Percentiles rank a stretch among this genome's conserved stretches.
Conservation (phyloP, 1,140 invertebrate genomes). For the Tachypleus tridentatus region DNA sequence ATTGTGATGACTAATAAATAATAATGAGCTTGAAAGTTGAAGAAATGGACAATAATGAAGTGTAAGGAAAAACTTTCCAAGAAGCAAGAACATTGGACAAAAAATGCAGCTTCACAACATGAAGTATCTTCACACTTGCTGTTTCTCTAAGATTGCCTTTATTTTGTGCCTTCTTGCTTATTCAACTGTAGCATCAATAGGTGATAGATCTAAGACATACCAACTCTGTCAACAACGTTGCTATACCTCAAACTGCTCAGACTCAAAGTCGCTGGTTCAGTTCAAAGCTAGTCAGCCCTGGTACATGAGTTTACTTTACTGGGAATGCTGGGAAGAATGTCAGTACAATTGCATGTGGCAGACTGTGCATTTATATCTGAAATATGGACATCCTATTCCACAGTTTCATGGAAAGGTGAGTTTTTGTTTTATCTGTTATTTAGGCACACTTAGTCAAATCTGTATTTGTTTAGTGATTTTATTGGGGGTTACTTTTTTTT, state of each 20-base stretch:
- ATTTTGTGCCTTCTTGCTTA: too few species aligned
- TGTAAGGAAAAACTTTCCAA: too few species aligned
- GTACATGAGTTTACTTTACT: slow-evolving; percentile 45
- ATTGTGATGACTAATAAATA: too few species aligned
- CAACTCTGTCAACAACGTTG: slow-evolving; percentile 22
- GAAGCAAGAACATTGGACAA: too few species aligned
- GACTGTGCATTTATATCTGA: slow-evolving; percentile 63
- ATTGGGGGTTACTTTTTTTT: background rate
- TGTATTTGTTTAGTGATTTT: slow-evolving; percentile 13
- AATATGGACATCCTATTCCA: slow-evolving; percentile 54
- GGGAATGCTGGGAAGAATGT: slow-evolving; percentile 72
- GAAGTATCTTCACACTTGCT: too few species aligned
- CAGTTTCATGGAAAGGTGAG: slow-evolving; percentile 93
- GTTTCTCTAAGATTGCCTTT: too few species aligned
- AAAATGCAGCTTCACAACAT: too few species aligned
- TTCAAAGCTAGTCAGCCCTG: slow-evolving; percentile 34
- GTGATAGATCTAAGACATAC: slow-evolving; percentile 21
- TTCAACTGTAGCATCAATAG: background rate
- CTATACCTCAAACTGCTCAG: slow-evolving; percentile 22
- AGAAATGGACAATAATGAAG: too few species aligned
- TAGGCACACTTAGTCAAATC: background rate
- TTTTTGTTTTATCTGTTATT: slow-evolving; percentile 1
- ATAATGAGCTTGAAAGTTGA: too few species aligned
- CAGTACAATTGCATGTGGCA: slow-evolving; percentile 87
- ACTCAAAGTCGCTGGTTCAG: slow-evolving; percentile 6